Conservation (phyloP, 35 echinoderm and acorn worm genomes). For the Ptychodera flava region DNA sequence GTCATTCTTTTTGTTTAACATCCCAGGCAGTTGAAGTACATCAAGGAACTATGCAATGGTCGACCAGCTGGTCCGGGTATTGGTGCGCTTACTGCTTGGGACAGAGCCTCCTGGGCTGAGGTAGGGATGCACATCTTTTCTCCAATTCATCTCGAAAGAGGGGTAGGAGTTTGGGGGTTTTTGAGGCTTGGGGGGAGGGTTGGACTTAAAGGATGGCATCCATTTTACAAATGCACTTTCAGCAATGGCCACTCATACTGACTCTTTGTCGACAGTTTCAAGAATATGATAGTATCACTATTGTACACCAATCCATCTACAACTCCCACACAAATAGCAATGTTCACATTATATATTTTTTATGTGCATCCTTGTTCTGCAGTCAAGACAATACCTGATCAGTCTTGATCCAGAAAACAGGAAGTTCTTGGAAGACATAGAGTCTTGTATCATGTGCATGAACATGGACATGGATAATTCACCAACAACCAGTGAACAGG, state of each 20-base stretch:
- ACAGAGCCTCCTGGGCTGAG: conserved; percentile 69
- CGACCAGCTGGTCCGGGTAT: conserved; percentile 54
- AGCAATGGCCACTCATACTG: too few relatives aligned
- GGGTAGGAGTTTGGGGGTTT: too few relatives aligned
- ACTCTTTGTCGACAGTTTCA: too few relatives aligned
- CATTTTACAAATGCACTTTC: too few relatives aligned
- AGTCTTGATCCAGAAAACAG: conserved; percentile 47
- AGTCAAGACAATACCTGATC: conserved; percentile 57
- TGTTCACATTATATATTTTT: too few relatives aligned
- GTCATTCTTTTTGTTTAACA: not conserved
- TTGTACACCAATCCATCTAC: too few relatives aligned
- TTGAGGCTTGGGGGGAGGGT: too few relatives aligned
- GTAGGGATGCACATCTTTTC: too few relatives aligned
- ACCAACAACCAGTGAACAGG: not conserved
- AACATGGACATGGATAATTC: conserved; percentile 44
- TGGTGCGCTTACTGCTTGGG: conserved; percentile 63
- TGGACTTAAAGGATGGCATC: too few relatives aligned
- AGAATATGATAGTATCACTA: too few relatives aligned
- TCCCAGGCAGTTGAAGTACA: conserved; percentile 59
- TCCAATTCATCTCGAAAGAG: too few relatives aligned
- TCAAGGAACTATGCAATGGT: conserved; percentile 48
- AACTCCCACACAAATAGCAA: too few relatives aligned
- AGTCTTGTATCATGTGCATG: conserved; percentile 19
- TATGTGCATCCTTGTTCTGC: not conserved
- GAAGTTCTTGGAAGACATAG: conserved; percentile 44